Evolutionary conservation across 2,797 vertebrate species (phyloP).

Genomic region (Pseudocheirus occidentalis): DNA sequence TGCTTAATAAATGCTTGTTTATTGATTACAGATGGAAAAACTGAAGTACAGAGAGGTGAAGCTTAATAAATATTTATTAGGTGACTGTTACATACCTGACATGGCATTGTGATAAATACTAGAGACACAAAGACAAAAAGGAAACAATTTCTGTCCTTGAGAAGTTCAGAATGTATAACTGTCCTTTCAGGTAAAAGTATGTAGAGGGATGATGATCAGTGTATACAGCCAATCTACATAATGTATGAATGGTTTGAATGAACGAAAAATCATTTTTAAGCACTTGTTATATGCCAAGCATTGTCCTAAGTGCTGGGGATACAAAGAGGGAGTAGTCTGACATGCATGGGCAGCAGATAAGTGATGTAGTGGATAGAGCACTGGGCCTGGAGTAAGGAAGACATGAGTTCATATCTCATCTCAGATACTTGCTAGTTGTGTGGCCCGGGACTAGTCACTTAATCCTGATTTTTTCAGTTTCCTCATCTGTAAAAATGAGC

Average conservation of each 20-base stretch:
- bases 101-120: not conserved
- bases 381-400: not conserved
- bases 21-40: not conserved
- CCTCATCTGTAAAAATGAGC: not conserved
- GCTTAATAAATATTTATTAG: not conserved
- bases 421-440: not conserved
- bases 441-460: not conserved
- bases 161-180: not conserved
- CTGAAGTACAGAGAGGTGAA: not conserved
- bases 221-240: not conserved
- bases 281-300: not conserved
- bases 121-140: not conserved
- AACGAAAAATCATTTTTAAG: not conserved
- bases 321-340: not conserved
- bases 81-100: not conserved
- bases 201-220: not conserved
- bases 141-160: not conserved
- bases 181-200: not conserved
- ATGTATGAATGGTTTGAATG: not conserved
- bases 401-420: not conserved
- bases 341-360: not conserved
- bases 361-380: not conserved
- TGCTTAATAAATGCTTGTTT: not conserved
- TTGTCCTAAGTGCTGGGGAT: not conserved
- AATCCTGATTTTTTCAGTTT: not conserved